Evolutionary conservation across 2,113 vertebrate genomes (phyloP).

Genomic region (Syrmaticus mikado): DNA sequence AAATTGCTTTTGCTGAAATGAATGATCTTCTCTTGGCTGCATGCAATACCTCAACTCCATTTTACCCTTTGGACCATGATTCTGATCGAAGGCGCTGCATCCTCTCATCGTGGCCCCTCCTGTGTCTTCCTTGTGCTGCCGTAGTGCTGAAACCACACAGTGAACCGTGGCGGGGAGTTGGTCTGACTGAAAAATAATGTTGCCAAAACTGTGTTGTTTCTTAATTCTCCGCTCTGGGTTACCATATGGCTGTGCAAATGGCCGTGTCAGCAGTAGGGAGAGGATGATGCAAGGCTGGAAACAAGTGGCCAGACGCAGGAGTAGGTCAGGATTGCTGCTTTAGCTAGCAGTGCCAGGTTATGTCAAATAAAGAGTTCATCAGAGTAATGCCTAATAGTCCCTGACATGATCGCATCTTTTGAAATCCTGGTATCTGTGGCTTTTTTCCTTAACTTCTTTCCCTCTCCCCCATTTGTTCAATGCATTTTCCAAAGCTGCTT

Average conservation of each 20-base stretch:
- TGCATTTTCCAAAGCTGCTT: neutral
- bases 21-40: neutral
- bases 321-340: neutral
- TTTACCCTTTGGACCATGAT: neutral
- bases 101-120: neutral
- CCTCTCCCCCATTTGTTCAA: neutral
- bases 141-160: neutral
- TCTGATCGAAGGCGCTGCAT: neutral
- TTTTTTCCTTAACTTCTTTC: neutral
- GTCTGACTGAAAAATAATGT: constrained; percentile 14
- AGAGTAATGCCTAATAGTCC: neutral
- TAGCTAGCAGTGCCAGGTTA: neutral
- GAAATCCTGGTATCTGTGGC: neutral
- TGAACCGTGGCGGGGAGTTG: neutral
- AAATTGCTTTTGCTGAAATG: neutral
- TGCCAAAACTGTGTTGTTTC: constrained; percentile 22
- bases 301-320: neutral
- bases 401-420: neutral
- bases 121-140: neutral
- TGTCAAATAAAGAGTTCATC: constrained; percentile 7
- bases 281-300: constrained; percentile 52
- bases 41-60: neutral
- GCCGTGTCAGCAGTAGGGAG: constrained; percentile 56
- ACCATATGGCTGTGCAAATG: constrained; percentile 68
- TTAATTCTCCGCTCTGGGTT: constrained; percentile 42